phyloP scores from a whole-genome alignment of 2,797 vertebrate genomes.

The Silurus aristotelis region DNA sequence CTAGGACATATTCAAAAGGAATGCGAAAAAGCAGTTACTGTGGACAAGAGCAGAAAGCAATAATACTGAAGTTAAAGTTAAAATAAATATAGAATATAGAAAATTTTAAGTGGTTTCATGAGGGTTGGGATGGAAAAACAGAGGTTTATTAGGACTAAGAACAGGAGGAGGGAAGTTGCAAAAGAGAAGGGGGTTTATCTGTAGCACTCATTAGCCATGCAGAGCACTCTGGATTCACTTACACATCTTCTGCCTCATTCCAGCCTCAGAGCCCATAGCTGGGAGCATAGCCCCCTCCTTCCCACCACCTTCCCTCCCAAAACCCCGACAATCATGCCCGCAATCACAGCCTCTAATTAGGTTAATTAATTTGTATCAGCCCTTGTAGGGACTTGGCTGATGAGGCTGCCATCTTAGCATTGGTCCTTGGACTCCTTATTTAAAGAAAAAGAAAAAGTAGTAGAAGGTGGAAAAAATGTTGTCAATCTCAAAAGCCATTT shows the following conservation, averaged over 20 bases:
- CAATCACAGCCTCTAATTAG: conserved; percentile 99
- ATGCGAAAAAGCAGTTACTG: background rate
- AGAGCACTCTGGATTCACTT: conserved; percentile 90
- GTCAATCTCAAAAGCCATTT: conserved; percentile 58
- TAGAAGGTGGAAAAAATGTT: conserved; percentile 16
- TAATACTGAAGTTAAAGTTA: background rate
- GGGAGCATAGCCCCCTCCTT: conserved; percentile 83
- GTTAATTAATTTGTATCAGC: conserved; percentile 99
- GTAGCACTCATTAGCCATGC: conserved; percentile 87
- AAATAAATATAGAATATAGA: background rate
- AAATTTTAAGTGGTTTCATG: background rate
- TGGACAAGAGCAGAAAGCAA: background rate
- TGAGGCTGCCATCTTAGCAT: conserved; percentile 94
- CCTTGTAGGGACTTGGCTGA: conserved; percentile 99
- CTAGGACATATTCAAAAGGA: conserved; percentile 33
- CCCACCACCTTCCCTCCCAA: conserved; percentile 62
- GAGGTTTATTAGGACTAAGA: conserved; percentile 5
- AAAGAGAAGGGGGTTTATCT: conserved; percentile 53
- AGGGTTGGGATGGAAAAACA: conserved; percentile 1
- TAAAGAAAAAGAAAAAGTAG: conserved; percentile 32
- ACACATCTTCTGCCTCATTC: conserved; percentile 94
- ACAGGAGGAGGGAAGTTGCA: conserved; percentile 44
- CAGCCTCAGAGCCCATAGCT: conserved; percentile 89
- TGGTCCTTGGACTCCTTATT: conserved; percentile 75
- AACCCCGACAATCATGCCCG: conserved; percentile 92